These are phyloP conservation scores for Lota lota DNA, from an alignment of 2,113 vertebrate species.

Conservation along the genomic window DNA sequence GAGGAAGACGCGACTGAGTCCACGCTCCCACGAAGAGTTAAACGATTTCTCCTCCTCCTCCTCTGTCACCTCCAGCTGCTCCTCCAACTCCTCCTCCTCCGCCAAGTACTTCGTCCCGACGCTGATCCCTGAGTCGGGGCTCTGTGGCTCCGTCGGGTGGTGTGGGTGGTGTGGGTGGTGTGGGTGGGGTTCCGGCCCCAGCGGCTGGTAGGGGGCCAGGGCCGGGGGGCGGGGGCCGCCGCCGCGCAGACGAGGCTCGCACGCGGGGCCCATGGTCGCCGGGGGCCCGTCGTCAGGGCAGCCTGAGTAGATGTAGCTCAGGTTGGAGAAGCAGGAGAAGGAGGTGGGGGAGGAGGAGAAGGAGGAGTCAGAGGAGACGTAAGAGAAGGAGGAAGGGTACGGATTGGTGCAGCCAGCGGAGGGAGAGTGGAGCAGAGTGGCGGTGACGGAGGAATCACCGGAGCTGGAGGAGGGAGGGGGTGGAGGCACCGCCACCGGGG, in stretches of 20 bases:
- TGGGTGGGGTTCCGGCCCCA: constrained; percentile 18
- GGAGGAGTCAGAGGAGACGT: constrained; percentile 34
- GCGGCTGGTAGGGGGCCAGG: constrained; percentile 38
- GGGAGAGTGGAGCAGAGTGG: constrained; percentile 12
- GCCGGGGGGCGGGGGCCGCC: background rate
- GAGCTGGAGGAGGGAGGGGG: constrained; percentile 18
- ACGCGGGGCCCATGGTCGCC: background rate
- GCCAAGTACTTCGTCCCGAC: background rate
- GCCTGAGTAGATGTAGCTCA: constrained; percentile 68
- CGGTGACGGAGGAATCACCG: background rate
- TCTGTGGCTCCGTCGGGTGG: constrained; percentile 34
- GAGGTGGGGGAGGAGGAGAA: constrained; percentile 2
- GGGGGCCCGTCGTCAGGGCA: constrained; percentile 27
- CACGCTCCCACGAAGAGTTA: no score
- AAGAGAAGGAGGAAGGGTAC: constrained; percentile 15
- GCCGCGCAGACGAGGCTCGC: constrained; percentile 11
- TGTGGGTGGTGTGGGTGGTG: constrained; percentile 1
- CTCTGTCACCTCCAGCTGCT: constrained; percentile 7
- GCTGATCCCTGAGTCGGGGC: constrained; percentile 65
- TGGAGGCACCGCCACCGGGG: constrained; percentile 54
- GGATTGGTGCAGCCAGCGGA: background rate
- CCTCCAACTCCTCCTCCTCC: constrained; percentile 14
- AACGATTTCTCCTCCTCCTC: constrained; percentile 6
- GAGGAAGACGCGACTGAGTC: no score
- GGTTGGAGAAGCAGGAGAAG: constrained; percentile 63